Base-by-base conservation (phyloP, 64 coral and sea anemone species). In the Pocillopora damicornis region DNA sequence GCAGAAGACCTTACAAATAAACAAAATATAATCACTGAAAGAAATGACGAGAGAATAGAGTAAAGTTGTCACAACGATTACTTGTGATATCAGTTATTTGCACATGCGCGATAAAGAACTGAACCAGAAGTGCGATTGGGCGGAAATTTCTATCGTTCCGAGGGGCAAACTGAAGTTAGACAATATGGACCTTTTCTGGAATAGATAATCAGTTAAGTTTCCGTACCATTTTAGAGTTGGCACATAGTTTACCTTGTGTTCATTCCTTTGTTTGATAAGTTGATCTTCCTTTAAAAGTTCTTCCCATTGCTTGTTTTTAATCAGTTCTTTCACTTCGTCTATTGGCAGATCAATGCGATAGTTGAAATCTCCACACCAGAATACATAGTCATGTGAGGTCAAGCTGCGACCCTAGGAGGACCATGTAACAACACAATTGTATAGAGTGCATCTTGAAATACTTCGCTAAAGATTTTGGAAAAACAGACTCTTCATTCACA, bases 301-400 rank as follows among this genome's bases (percentile, higher is more conserved):
- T n/a, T 93, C 90, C 93, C 87, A 98, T 56, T 98, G 90, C 68
- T 98, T 94, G 42, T 92, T 88, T 80, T 92, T 92, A n/a, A 98
- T 83, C 60, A 90, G 69, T 61, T 94, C 86, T 71, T 98, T 98
- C n/a, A 98, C 96, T 15, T 95, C 96, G 12, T 95, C 93, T 38
- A 95, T 98, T 18, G 96, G 96, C 17, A 90, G 58, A 88, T 98
- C 96, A 37, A 98, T 92, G 20, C 96, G 93, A 80, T 98, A 98
- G 79, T 98, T 98, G 73, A 98, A 98, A 88, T 98, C 96, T 45
- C 96, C 96, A 86, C 96, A 98, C 93, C 96, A 98, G 79, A 98
- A 98, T 20, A 98, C 96, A 76, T 98, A 98, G 62, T 98, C 96
- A 58, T 98, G 96, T 75, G 96, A 94, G 20, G 56, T 83, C 15